phyloP scores from a whole-genome alignment of 2,888 invertebrate genomes.

The Cotesia congregata region DNA sequence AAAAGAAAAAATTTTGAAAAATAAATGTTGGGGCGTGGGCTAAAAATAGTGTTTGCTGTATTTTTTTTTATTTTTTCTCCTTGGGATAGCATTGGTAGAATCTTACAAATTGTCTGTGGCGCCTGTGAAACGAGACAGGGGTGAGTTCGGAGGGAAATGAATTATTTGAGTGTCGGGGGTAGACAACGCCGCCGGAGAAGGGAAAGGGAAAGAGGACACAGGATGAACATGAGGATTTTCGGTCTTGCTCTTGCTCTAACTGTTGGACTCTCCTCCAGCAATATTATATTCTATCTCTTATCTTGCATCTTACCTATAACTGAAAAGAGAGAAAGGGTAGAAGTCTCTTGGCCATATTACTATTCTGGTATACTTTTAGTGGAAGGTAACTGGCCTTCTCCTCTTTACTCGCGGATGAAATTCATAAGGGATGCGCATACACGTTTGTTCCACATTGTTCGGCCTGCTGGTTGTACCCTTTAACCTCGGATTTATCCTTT shows the following conservation, averaged over 20 bases:
- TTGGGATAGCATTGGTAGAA: not conserved
- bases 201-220: too few relatives aligned
- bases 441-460: conserved; percentile 12
- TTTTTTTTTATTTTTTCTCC: not conserved
- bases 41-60: not conserved
- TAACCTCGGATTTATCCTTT: conserved; percentile 7
- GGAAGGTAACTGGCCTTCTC: conserved; percentile 31
- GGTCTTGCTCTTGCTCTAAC: not conserved
- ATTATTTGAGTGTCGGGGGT: conserved; percentile 24
- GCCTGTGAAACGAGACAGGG: conserved; percentile 28
- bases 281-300: not conserved
- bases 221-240: conserved; percentile 19
- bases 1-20: not conserved
- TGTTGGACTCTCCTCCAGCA: not conserved
- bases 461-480: conserved; percentile 10
- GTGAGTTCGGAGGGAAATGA: conserved; percentile 20
- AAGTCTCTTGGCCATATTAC: conserved; percentile 8
- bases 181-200: not conserved
- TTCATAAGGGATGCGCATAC: conserved; percentile 35
- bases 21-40: conserved; percentile 11
- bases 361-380: not conserved
- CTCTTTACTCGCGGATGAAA: conserved; percentile 23
- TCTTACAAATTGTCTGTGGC: conserved; percentile 30
- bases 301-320: not conserved
- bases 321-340: not conserved